These are phyloP conservation scores for Argentina silus DNA, from an alignment of 2,797 vertebrate genomes.

Conservation along the genomic window DNA sequence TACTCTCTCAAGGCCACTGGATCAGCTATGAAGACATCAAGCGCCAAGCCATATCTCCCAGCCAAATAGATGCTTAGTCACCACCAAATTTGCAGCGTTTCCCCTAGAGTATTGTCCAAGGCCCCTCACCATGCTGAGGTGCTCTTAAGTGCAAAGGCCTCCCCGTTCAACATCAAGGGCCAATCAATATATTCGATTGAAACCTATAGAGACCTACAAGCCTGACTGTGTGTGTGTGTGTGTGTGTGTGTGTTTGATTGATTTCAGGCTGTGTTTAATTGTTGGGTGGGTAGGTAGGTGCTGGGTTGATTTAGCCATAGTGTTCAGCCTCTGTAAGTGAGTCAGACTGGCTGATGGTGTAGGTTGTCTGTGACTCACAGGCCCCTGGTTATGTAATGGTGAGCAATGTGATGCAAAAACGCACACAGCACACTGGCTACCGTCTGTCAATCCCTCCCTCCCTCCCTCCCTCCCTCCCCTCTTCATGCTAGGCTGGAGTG, in stretches of 20 bases:
- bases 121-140: slow-evolving; percentile 16
- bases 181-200: not conserved
- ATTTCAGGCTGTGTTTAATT: not conserved
- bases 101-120: not conserved
- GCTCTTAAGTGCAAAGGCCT: too few species aligned
- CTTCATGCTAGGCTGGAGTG: slow-evolving; percentile 25
- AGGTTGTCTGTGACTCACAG: slow-evolving; percentile 59
- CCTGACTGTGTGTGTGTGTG: not conserved
- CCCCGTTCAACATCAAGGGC: not conserved
- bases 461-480: slow-evolving; percentile 18
- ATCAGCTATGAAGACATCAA: not conserved
- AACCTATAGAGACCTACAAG: not conserved
- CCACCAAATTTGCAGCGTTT: slow-evolving; percentile 20
- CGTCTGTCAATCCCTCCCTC: slow-evolving; percentile 42
- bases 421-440: slow-evolving; percentile 48
- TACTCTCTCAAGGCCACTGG: not conserved
- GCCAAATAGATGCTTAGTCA: slow-evolving; percentile 5
- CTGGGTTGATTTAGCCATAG: slow-evolving; percentile 15
- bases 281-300: slow-evolving; percentile 22
- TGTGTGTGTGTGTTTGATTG: slow-evolving; percentile 10
- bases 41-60: not conserved
- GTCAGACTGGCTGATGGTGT: slow-evolving; percentile 29
- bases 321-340: slow-evolving; percentile 54
- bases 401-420: slow-evolving; percentile 67
- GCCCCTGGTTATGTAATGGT: slow-evolving; percentile 72